Base-by-base conservation (phyloP, 2,888 invertebrate species). In the Orthosia incerta region DNA sequence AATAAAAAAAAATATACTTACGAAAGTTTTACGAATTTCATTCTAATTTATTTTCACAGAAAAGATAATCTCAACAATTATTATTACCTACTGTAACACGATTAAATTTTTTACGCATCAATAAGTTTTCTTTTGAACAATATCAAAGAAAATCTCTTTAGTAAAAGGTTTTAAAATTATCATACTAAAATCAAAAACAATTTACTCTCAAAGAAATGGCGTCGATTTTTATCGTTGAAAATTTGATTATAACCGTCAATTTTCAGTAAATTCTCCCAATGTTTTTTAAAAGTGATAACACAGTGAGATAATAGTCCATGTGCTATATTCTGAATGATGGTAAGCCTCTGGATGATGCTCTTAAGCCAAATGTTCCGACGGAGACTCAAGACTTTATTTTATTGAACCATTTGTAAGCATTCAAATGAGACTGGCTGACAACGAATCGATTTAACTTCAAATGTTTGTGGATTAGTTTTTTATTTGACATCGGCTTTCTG, bases 391-490 rank as follows among this genome's bases (percentile, higher is more conserved):
- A 20, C 46, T 53, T 70, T 1, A 46, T 60, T 67, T 66, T 48
- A 55, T 26, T 18, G 26, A 26, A 18, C 23, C 31, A 55, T 26
- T 74, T 55, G 39, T 53, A 18, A 48, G n/a, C 13, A 55, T 76
- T 76, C 51, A 66, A 75, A 66, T 12, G 45, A 63, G 4, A n/a
- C 31, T 71, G n/a, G 11, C 18, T 20, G 1, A 45, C 13, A 20
- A 60, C 45, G 5, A 57, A 51, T 15, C 20, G 20, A 56, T 57
- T 60, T 56, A 55, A 50, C 9, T 73, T 53, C 15, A 46, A 53
- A 51, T 60, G 26, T 50, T 73, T 26, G 23, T 39, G 11, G 12
- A 39, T 3, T 20, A n/a, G n/a, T 15, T 55, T 62, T 31, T 31
- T 23, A 26, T 3, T 46, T 9, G 13, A 46, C n/a, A 56, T 16